phyloP scores from a whole-genome alignment of 2,888 invertebrate genomes.

The Agrotis ipsilon region DNA sequence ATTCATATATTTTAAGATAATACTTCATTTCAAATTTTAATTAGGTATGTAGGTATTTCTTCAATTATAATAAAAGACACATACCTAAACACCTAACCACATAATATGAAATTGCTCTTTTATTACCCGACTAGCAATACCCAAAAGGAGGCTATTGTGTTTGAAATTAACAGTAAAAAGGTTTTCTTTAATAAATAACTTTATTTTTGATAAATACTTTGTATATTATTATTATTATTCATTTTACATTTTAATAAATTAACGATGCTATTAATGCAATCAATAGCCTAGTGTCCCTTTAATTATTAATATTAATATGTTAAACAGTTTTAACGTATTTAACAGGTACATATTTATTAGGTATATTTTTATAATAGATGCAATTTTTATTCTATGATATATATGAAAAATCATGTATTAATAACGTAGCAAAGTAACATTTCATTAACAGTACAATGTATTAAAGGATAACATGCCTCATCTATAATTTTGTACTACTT shows the following conservation, averaged over 20 bases:
- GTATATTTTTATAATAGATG: conserved; percentile 30
- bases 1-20: too few species aligned
- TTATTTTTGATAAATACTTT: conserved; percentile 61
- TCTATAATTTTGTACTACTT: conserved; percentile 42
- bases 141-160: too few species aligned
- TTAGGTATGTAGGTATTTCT: too few species aligned
- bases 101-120: too few species aligned
- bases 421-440: conserved; percentile 41
- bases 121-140: too few species aligned
- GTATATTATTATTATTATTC: conserved; percentile 39
- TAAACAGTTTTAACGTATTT: conserved; percentile 41
- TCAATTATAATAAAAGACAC: too few species aligned
- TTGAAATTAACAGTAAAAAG: too few species aligned
- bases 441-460: conserved; percentile 41
- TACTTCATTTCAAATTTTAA: too few species aligned
- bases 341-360: conserved; percentile 51
- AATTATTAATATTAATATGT: conserved; percentile 47
- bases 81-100: too few species aligned
- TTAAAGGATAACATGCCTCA: conserved; percentile 38
- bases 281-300: conserved; percentile 54
- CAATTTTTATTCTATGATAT: conserved; percentile 31
- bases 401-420: conserved; percentile 31
- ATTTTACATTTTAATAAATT: conserved; percentile 58
- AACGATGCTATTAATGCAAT: conserved; percentile 44
- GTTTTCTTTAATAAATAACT: conserved; percentile 43